These are phyloP conservation scores for Lithodes maja DNA, from an alignment of 2,888 invertebrate species.

Conservation along the genomic window DNA sequence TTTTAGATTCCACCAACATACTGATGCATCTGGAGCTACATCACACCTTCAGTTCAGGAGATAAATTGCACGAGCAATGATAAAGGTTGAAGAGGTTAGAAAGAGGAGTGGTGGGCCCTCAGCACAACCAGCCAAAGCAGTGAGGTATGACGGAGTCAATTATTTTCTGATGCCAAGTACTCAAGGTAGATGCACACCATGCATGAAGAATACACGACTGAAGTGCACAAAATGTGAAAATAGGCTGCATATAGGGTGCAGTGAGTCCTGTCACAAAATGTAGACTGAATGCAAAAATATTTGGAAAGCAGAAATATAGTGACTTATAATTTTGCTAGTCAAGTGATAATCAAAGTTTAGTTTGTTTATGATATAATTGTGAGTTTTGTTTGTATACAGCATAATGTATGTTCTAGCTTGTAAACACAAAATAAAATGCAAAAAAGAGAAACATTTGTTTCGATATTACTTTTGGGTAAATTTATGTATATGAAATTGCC, in stretches of 20 bases:
- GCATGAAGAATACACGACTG: neutral
- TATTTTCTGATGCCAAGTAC: neutral
- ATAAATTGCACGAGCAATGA: neutral
- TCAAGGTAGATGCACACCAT: neutral
- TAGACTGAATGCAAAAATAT: neutral
- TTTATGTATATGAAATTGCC: neutral
- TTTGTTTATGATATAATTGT: neutral
- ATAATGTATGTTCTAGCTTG: neutral
- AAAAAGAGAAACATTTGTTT: neutral
- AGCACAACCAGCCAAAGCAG: constrained; percentile 3
- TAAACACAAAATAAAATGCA: neutral
- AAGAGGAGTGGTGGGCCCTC: neutral
- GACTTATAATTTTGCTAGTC: neutral
- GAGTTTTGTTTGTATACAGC: neutral
- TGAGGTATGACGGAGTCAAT: neutral
- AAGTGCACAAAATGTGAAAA: neutral
- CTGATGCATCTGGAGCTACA: neutral
- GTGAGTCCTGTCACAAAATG: neutral
- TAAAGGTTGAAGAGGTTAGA: neutral
- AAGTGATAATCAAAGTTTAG: neutral
- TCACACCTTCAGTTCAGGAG: neutral
- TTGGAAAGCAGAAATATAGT: neutral
- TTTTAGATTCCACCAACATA: constrained; percentile 27
- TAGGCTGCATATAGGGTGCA: neutral
- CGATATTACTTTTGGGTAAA: neutral